phyloP scores from a whole-genome alignment of 2,797 vertebrate species.

The Coregonus suidteri region DNA sequence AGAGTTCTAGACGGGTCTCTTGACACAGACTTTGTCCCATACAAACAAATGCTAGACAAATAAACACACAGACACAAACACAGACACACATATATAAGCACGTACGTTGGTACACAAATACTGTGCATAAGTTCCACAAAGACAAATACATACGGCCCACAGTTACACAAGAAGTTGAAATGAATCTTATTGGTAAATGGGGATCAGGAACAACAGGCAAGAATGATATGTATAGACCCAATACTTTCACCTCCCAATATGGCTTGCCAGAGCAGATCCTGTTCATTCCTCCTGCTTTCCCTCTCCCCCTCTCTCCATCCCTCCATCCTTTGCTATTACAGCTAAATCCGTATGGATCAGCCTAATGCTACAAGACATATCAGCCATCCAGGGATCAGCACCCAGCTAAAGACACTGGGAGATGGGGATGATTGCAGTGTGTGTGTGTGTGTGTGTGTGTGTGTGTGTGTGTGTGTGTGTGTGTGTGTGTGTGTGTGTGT shows the following conservation, averaged over 20 bases:
- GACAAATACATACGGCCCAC: neutral
- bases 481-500: neutral
- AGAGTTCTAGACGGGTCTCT: neutral
- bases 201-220: conserved; percentile 21
- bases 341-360: conserved; percentile 50
- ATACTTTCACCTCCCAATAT: conserved; percentile 40
- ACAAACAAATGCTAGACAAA: neutral
- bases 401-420: conserved; percentile 6
- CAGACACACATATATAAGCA: neutral
- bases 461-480: neutral
- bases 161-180: neutral
- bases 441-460: neutral
- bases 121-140: neutral
- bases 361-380: conserved; percentile 41
- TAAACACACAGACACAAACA: neutral
- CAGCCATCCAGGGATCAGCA: conserved; percentile 27
- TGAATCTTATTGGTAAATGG: conserved; percentile 15
- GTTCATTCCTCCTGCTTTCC: conserved; percentile 22
- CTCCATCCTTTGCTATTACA: conserved; percentile 32
- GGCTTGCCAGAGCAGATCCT: conserved; percentile 1
- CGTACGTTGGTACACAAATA: neutral
- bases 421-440: conserved; percentile 23
- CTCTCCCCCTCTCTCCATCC: conserved; percentile 27
- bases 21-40: neutral
- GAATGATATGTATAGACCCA: conserved; percentile 29